phyloP scores from a whole-genome alignment of 2,888 invertebrate species.

The Zaprionus lineosus region DNA sequence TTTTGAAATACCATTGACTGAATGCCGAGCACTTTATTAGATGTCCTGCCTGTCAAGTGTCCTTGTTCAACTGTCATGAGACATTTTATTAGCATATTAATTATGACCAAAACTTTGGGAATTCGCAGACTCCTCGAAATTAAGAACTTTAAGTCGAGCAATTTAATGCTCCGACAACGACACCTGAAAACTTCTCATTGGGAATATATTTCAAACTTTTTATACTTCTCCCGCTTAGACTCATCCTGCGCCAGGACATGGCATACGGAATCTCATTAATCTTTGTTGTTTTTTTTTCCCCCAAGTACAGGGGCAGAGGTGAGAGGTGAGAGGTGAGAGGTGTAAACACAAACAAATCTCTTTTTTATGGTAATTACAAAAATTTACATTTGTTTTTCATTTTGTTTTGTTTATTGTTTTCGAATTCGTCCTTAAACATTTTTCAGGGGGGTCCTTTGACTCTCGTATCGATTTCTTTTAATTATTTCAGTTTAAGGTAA shows the following conservation, averaged over 20 bases:
- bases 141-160: slow-evolving; percentile 31
- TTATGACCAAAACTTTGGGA: slow-evolving; percentile 32
- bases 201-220: slow-evolving; percentile 1
- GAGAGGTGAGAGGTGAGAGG: slow-evolving; percentile 38
- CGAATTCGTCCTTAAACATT: slow-evolving; percentile 19
- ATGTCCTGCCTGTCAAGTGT: slow-evolving; percentile 38
- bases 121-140: too few relatives aligned
- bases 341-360: slow-evolving; percentile 75
- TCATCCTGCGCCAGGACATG: too few relatives aligned
- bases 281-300: slow-evolving; percentile 39
- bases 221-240: too few relatives aligned
- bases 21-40: slow-evolving; percentile 39
- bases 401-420: slow-evolving; percentile 25
- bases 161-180: slow-evolving; percentile 60
- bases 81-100: slow-evolving; percentile 74
- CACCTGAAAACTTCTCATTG: slow-evolving; percentile 52
- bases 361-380: slow-evolving; percentile 78
- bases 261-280: slow-evolving; percentile 72
- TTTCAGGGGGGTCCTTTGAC: slow-evolving; percentile 11
- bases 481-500: slow-evolving; percentile 52
- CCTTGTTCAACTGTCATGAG: slow-evolving; percentile 60
- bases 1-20: slow-evolving; percentile 31
- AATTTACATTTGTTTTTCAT: slow-evolving; percentile 17
- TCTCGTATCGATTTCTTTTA: slow-evolving; percentile 69
- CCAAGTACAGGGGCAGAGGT: too few relatives aligned